These are phyloP conservation scores for Trachelus stipa DNA, from an alignment of 2,888 invertebrate genomes.

Conservation along the genomic window DNA sequence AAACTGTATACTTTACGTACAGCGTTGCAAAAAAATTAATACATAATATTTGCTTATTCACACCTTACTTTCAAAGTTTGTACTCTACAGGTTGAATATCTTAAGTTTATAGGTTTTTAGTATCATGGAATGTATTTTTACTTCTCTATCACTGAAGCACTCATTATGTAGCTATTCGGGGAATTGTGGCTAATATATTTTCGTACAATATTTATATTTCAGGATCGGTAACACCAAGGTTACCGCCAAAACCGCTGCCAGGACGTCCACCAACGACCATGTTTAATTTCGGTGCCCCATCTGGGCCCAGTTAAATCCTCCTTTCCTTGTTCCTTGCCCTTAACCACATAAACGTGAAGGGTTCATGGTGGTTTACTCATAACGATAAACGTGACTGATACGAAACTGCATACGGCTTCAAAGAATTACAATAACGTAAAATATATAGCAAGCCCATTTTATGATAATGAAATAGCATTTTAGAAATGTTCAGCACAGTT, in stretches of 20 bases:
- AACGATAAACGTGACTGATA: background rate
- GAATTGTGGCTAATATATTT: too few species aligned
- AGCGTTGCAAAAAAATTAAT: too few species aligned
- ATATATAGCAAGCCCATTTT: background rate
- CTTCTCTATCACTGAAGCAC: too few species aligned
- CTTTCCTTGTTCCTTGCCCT: slow-evolving; percentile 27
- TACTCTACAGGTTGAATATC: too few species aligned
- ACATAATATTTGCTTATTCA: too few species aligned
- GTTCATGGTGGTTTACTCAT: background rate
- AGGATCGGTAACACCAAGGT: slow-evolving; percentile 62
- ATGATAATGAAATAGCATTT: background rate
- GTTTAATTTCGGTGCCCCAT: slow-evolving; percentile 63
- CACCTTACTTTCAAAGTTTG: too few species aligned
- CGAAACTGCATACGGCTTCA: background rate
- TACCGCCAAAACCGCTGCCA: slow-evolving; percentile 63
- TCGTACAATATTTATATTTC: slow-evolving; percentile 4
- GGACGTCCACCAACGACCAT: slow-evolving; percentile 62
- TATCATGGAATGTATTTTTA: background rate
- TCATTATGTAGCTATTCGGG: too few species aligned
- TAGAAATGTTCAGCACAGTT: background rate
- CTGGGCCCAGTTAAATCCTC: slow-evolving; percentile 58
- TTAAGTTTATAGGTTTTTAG: too few species aligned
- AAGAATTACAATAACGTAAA: background rate
- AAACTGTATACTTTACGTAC: too few species aligned
- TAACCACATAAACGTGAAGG: slow-evolving; percentile 2